A percentile compares a stretch with the other conserved stretches of the same genome.
These are phyloP conservation scores for Pseudopleuronectes americanus DNA, from an alignment of 2,797 vertebrate genomes.

Conservation along the genomic window DNA sequence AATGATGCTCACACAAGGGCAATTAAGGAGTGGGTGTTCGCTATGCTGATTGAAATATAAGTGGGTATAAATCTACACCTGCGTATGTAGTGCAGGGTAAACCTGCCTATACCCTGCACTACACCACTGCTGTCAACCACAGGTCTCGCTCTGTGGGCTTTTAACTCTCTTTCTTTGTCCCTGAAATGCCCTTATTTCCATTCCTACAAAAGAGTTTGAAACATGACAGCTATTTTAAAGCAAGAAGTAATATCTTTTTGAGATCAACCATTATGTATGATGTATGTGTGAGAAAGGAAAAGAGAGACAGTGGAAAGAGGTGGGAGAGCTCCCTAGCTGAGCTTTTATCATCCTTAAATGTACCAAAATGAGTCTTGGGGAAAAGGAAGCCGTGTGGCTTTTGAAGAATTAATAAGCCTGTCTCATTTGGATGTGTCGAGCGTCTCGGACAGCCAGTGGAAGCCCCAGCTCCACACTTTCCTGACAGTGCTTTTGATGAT, in stretches of 20 bases:
- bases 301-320: slow-evolving; percentile 38
- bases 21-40: too few species aligned
- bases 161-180: slow-evolving; percentile 17
- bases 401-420: slow-evolving; percentile 85
- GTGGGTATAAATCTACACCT: too few species aligned
- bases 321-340: slow-evolving; percentile 56
- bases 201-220: slow-evolving; percentile 54
- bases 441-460: slow-evolving; percentile 68
- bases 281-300: slow-evolving; percentile 60
- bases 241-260: slow-evolving; percentile 47
- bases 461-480: slow-evolving; percentile 81
- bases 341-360: slow-evolving; percentile 82
- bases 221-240: slow-evolving; percentile 66
- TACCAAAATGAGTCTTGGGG: slow-evolving; percentile 81
- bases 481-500: slow-evolving; percentile 85
- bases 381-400: slow-evolving; percentile 67
- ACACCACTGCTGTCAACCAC: not conserved
- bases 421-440: slow-evolving; percentile 77
- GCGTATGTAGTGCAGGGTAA: too few species aligned
- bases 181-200: slow-evolving; percentile 63
- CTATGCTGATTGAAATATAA: too few species aligned
- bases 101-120: too few species aligned
- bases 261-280: slow-evolving; percentile 73
- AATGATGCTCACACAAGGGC: too few species aligned
- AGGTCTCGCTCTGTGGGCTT: slow-evolving; percentile 30